Evolutionary conservation across 2,797 vertebrate genomes (phyloP), one percentile per base, ranked within the genome.

Genomic region (Orientallactaga sibirica): DNA sequence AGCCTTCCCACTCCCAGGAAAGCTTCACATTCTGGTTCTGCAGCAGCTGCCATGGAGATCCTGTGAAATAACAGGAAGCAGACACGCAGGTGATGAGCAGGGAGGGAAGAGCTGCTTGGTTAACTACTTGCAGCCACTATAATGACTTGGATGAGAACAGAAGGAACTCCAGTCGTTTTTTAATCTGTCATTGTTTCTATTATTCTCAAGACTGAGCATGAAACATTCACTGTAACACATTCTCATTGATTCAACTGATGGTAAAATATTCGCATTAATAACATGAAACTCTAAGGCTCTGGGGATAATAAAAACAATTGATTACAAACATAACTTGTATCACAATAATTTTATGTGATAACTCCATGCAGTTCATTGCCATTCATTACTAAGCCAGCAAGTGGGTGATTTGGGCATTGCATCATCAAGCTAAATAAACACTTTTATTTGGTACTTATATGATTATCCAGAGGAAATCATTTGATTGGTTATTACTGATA

Each of bases 261-360:
- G 97, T 97, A 98, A 96, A 82, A 77, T 96, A 97, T 97, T 97
- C 97, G 88, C 94, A 79, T 98, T 97, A 98, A 96, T 94, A 97
- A 95, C 71, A 83, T 0, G 1, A 91, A 96, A 94, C 66, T 96
- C 94, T 95, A 95, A 97, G 94, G 91, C 91, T 55, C 78, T 81
- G 41, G 76, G 88, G 93, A 75, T 95, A 97, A 97, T 91, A 97
- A 97, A 98, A 66, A 95, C 29, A 93, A 92, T 77, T 97, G 95
- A 97, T 97, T 96, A 93, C 37, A 18, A 96, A 81, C 86, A 88
- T 88, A 95, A 95, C 27, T 9, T 48, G 80, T 70, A 87, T 96
- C 88, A 80, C 95, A 95, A 96, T 97, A 93, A 29, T 89, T 98
- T 97, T 97, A 88, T 90, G 95, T 88, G 80, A 90, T 92, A 64